phyloP scores from a whole-genome alignment of 2,888 invertebrate species.

The Molorchus minor region DNA sequence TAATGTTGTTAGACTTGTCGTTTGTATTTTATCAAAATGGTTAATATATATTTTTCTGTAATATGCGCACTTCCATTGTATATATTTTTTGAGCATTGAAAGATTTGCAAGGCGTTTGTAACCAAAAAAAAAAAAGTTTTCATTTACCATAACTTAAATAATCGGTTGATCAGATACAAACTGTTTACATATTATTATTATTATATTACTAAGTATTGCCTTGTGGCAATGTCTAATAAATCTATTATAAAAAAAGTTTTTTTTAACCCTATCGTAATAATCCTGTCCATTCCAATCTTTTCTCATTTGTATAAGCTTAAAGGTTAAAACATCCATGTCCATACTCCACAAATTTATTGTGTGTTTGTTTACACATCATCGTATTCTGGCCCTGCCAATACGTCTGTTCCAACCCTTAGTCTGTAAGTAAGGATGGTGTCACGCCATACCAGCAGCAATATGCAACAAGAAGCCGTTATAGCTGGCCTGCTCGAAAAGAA shows the following conservation, averaged over 20 bases:
- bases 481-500: too few relatives aligned
- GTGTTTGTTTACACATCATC: too few relatives aligned
- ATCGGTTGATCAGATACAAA: conserved; percentile 48
- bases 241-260: conserved; percentile 42
- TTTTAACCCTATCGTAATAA: conserved; percentile 14
- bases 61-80: conserved; percentile 30
- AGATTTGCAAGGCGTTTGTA: conserved; percentile 22
- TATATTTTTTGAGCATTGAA: conserved; percentile 30
- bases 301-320: too few relatives aligned
- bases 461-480: too few relatives aligned
- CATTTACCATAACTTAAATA: conserved; percentile 30
- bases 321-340: too few relatives aligned
- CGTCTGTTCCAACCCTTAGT: too few relatives aligned
- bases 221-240: conserved; percentile 47
- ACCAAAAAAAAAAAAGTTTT: conserved; percentile 19
- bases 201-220: conserved; percentile 45
- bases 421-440: too few relatives aligned
- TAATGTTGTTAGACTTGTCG: conserved; percentile 47
- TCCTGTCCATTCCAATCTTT: background rate
- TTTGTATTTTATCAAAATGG: conserved; percentile 47
- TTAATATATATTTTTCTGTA: conserved; percentile 26
- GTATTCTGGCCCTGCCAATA: too few relatives aligned
- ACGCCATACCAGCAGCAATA: too few relatives aligned
- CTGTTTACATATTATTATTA: conserved; percentile 46
- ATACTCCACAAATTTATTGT: too few relatives aligned